Evolutionary conservation across 2,888 invertebrate genomes (phyloP).

Genomic region (Tiliacea aurago): DNA sequence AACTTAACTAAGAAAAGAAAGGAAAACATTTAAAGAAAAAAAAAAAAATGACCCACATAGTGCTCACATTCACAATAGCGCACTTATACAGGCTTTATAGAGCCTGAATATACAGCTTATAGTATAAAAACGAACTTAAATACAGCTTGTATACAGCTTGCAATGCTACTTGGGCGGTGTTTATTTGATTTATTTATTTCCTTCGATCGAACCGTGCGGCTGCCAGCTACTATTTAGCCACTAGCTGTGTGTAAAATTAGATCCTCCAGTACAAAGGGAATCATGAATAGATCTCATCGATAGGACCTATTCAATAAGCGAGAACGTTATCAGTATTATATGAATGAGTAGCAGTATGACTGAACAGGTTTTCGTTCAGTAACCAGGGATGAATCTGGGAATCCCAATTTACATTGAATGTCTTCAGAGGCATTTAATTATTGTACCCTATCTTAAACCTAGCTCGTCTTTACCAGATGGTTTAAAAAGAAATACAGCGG

Average conservation of each 20-base stretch:
- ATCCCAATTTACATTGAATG: neutral
- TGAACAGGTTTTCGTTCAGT: constrained; percentile 69
- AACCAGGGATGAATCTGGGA: constrained; percentile 60
- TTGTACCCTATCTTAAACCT: neutral
- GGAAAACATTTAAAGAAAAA: too few species aligned
- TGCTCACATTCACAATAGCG: too few species aligned
- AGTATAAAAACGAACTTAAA: too few species aligned
- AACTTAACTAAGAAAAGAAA: too few species aligned
- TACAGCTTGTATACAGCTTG: too few species aligned
- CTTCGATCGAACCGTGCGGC: too few species aligned
- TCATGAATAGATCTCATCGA: constrained; percentile 55
- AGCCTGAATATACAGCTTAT: too few species aligned
- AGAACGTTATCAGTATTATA: constrained; percentile 74
- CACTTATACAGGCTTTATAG: too few species aligned
- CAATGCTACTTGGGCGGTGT: too few species aligned
- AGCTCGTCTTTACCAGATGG: accelerated
- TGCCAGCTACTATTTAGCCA: too few species aligned
- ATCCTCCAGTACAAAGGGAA: constrained; percentile 12
- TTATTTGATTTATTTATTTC: too few species aligned
- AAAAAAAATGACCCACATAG: too few species aligned
- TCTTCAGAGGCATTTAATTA: neutral
- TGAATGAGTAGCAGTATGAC: constrained; percentile 71
- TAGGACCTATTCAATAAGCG: constrained; percentile 77
- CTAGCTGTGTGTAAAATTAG: neutral
- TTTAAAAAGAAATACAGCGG: neutral